phyloP scores from a whole-genome alignment of 2,888 invertebrate genomes.

The Schizotus pectinicornis region DNA sequence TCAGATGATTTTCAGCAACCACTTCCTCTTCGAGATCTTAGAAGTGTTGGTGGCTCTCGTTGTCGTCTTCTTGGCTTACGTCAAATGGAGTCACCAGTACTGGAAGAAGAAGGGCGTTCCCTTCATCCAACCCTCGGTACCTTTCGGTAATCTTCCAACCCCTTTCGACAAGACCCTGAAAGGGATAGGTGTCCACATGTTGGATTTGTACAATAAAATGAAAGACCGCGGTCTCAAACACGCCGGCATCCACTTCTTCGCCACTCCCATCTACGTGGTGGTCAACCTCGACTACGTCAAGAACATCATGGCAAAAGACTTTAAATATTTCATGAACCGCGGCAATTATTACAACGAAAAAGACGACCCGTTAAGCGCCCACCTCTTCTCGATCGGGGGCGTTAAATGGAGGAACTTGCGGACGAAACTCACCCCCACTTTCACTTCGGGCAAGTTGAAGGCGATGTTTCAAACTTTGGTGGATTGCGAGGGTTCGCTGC shows the following conservation, averaged over 20 bases:
- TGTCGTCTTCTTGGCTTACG: conserved; percentile 1
- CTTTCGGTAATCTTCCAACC: conserved; percentile 19
- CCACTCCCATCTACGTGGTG: conserved; percentile 7
- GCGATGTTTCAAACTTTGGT: conserved; percentile 57
- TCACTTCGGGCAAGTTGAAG: conserved; percentile 61
- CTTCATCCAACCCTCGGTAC: conserved; percentile 15
- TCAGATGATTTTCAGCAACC: too few relatives aligned
- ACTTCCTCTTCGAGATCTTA: not conserved
- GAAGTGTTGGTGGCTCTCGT: not conserved
- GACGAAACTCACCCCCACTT: conserved; percentile 60
- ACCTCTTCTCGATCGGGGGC: conserved; percentile 55
- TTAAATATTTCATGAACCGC: conserved; percentile 57
- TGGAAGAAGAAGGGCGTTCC: conserved; percentile 19
- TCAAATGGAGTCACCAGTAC: conserved; percentile 20
- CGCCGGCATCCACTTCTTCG: conserved; percentile 7
- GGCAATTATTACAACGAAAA: conserved; percentile 55
- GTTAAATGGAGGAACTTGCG: conserved; percentile 61
- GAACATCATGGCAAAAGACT: conserved; percentile 56
- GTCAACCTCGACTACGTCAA: conserved; percentile 49
- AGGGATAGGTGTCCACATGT: not conserved
- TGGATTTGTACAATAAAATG: conserved; percentile 4
- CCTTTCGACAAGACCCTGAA: not conserved
- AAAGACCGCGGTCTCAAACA: conserved; percentile 10
- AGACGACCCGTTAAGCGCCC: conserved; percentile 53
- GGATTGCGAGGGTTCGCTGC: conserved; percentile 60